Evolutionary conservation across 2,888 invertebrate species (phyloP).

Genomic region (Zygogramma bicolorata): DNA sequence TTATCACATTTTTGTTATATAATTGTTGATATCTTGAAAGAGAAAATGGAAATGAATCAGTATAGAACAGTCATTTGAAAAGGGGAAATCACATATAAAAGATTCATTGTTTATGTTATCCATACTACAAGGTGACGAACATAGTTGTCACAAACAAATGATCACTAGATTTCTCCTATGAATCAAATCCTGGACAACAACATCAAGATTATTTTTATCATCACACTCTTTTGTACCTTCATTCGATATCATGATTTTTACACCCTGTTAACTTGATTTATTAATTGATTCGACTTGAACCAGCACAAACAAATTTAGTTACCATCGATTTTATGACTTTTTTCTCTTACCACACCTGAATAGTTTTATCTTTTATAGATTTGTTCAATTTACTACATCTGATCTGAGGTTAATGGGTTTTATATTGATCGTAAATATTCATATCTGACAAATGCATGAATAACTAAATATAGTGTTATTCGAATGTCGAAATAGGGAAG

Average conservation of each 20-base stretch:
- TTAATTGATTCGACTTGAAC: background rate
- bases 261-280: background rate
- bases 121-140: no score
- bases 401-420: background rate
- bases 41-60: no score
- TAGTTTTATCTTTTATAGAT: background rate
- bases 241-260: background rate
- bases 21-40: no score
- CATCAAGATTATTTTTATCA: no score
- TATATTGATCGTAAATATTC: background rate
- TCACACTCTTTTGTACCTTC: background rate
- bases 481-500: background rate
- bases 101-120: no score
- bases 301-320: constrained; percentile 1
- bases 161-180: no score
- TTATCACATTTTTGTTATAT: no score
- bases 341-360: constrained; percentile 1
- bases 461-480: background rate
- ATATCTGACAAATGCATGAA: background rate
- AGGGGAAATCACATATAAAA: no score
- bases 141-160: no score
- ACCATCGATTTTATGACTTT: constrained; percentile 1
- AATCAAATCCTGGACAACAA: no score
- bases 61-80: no score
- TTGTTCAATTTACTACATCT: background rate